phyloP scores from a whole-genome alignment of 2,113 vertebrate species.

The Rhinolophus sinicus region DNA sequence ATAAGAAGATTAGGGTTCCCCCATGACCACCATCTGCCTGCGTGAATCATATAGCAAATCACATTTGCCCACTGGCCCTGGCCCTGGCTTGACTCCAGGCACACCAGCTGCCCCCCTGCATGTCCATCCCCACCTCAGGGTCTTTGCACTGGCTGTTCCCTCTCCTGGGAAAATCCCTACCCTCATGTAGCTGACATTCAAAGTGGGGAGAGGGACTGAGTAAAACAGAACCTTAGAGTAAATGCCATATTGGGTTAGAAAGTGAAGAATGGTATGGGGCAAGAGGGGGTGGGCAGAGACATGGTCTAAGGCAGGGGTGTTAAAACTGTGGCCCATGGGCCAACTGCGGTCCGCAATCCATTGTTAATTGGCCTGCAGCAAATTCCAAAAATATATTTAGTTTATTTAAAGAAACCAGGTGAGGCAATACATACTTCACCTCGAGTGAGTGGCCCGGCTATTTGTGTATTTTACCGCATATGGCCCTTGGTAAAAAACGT shows the following conservation, averaged over 20 bases:
- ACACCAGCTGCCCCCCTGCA: too few relatives aligned
- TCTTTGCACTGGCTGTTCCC: background rate
- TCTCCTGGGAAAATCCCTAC: background rate
- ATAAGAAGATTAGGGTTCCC: slow-evolving; percentile 73
- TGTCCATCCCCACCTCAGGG: background rate
- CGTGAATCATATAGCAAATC: background rate
- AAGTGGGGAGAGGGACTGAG: background rate
- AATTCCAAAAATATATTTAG: too few relatives aligned
- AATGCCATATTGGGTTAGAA: background rate
- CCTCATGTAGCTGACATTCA: background rate
- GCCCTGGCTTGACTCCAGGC: fast-evolving
- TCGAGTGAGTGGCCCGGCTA: too few relatives aligned
- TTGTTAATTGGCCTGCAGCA: too few relatives aligned
- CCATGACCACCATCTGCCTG: slow-evolving; percentile 35
- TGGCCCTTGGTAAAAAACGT: too few relatives aligned
- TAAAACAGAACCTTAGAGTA: background rate
- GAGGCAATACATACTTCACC: too few relatives aligned
- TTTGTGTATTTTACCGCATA: too few relatives aligned
- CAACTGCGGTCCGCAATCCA: too few relatives aligned
- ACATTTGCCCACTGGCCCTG: background rate
- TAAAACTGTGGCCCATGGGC: too few relatives aligned
- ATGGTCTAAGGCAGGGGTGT: too few relatives aligned
- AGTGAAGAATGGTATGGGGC: background rate
- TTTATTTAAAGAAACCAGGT: too few relatives aligned
- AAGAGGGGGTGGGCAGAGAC: background rate